phyloP scores from a whole-genome alignment of 2,797 vertebrate species.

The Galago senegalensis region DNA sequence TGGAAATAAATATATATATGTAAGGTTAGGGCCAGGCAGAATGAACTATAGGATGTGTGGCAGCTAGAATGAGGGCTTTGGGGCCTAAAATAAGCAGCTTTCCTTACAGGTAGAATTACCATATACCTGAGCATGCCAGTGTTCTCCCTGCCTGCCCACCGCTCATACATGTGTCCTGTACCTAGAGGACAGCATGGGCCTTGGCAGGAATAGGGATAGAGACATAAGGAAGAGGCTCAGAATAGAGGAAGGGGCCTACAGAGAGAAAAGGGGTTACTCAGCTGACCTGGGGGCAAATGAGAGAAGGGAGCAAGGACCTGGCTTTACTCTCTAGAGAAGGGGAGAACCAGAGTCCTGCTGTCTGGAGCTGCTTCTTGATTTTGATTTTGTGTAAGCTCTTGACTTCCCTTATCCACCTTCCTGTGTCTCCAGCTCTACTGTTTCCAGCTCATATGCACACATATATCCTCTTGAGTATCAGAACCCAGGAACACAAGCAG shows the following conservation, averaged over 20 bases:
- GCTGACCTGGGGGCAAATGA: background rate
- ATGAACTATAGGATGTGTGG: background rate
- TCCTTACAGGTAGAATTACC: conserved; percentile 30
- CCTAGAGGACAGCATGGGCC: background rate
- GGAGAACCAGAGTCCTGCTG: background rate
- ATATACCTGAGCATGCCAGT: background rate
- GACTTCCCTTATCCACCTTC: background rate
- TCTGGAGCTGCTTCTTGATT: background rate
- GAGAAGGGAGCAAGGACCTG: background rate
- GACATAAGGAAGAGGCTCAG: background rate
- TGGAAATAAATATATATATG: background rate
- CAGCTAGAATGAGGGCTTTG: background rate
- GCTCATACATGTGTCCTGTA: background rate
- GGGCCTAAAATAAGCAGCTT: background rate
- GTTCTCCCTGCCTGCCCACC: background rate
- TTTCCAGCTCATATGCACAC: background rate
- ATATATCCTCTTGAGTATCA: background rate
- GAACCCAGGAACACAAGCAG: background rate
- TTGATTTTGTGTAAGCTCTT: background rate
- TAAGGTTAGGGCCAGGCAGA: background rate
- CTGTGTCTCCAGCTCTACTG: background rate
- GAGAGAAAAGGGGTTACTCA: background rate
- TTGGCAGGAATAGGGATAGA: background rate
- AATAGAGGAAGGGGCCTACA: background rate
- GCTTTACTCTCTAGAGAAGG: background rate